These are phyloP conservation scores for Selenia dentaria DNA, from an alignment of 2,888 invertebrate genomes.

Conservation along the genomic window DNA sequence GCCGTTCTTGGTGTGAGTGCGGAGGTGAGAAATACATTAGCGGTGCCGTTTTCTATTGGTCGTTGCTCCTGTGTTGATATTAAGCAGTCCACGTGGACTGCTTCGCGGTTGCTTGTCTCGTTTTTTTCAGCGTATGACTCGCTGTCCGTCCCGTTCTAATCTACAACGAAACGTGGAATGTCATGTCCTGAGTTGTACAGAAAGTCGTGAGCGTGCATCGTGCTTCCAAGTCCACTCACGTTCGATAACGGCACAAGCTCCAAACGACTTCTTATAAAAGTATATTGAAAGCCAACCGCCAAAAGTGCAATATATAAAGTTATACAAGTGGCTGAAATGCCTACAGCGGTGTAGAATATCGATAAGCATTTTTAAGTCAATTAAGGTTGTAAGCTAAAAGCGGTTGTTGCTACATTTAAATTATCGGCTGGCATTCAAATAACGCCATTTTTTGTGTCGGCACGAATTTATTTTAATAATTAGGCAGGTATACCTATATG, in stretches of 20 bases:
- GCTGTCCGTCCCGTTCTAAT: constrained; percentile 82
- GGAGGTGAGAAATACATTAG: constrained; percentile 86
- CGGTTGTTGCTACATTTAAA: constrained; percentile 85
- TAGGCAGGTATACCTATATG: not conserved
- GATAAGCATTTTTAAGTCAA: constrained; percentile 85
- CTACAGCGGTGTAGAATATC: constrained; percentile 58
- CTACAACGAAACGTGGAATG: constrained; percentile 84
- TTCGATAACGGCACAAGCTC: constrained; percentile 61
- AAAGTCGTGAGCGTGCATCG: constrained; percentile 85
- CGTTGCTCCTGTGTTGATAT: constrained; percentile 83
- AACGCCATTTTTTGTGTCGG: constrained; percentile 83
- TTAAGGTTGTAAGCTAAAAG: constrained; percentile 85
- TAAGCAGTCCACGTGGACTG: constrained; percentile 84
- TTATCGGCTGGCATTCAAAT: constrained; percentile 84
- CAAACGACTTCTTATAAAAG: constrained; percentile 35
- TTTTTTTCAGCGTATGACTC: constrained; percentile 77
- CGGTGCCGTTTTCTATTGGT: constrained; percentile 84
- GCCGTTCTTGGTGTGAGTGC: constrained; percentile 79
- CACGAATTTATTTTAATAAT: constrained; percentile 80
- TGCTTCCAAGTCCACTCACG: constrained; percentile 69
- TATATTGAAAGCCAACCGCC: constrained; percentile 36
- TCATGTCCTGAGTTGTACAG: constrained; percentile 85
- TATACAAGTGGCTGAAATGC: constrained; percentile 38
- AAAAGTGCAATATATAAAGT: constrained; percentile 48
- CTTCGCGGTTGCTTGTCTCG: constrained; percentile 78